phyloP scores from a whole-genome alignment of 35 echinoderm and acorn worm species.

The Strongylocentrotus purpuratus region DNA sequence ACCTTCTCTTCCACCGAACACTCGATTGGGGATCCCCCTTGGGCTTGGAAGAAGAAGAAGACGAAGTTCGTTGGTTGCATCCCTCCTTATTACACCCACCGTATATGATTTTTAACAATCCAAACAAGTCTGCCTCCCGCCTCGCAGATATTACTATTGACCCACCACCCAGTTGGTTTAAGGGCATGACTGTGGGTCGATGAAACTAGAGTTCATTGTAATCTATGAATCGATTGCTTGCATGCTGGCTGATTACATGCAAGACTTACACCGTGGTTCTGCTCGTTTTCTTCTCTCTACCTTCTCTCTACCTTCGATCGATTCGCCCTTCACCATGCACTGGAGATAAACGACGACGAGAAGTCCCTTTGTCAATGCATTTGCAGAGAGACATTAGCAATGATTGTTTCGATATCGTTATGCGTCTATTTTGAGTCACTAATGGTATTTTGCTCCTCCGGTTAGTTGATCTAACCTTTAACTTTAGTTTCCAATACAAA shows the following conservation, averaged over 20 bases:
- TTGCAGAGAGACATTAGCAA: background rate
- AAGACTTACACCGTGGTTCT: background rate
- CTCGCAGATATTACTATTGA: slow-evolving; percentile 33
- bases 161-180: background rate
- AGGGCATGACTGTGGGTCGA: slow-evolving; percentile 31
- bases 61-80: background rate
- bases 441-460: too few relatives aligned
- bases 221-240: slow-evolving; percentile 52
- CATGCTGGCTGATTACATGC: slow-evolving; percentile 36
- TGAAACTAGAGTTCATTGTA: slow-evolving; percentile 36
- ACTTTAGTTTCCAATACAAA: too few relatives aligned
- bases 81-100: slow-evolving; percentile 26
- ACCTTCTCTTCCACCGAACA: background rate
- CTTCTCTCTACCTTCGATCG: too few relatives aligned
- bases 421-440: too few relatives aligned
- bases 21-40: background rate
- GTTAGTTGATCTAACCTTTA: too few relatives aligned
- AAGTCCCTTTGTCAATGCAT: background rate
- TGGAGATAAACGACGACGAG: background rate
- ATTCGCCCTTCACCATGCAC: background rate
- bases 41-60: background rate
- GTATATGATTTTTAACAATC: slow-evolving; percentile 48
- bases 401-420: background rate
- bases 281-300: slow-evolving; percentile 12
- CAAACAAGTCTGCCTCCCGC: slow-evolving; percentile 32